Evolutionary conservation across 2,113 vertebrate genomes (phyloP), one percentile per base, ranked within the genome.

Genomic region (Bambusicola thoracicus): DNA sequence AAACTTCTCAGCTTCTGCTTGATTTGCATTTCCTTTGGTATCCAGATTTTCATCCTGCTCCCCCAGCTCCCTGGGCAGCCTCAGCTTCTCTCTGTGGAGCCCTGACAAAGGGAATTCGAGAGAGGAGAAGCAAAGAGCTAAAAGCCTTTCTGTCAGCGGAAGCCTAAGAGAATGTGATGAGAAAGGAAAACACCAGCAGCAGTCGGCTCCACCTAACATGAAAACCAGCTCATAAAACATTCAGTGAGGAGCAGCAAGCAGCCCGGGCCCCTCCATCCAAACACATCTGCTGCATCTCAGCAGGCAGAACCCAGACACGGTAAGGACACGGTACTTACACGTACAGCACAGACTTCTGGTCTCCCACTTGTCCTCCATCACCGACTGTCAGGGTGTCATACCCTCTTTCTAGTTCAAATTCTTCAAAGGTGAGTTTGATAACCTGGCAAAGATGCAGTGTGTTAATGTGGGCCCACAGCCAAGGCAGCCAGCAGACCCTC

Each of bases 361-460:
- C 99, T 34, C 99, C 99, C 7, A 99, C 98, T 94, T 99, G 97
- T 29, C 99, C 98, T 14, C 99, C 99, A 6, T 99, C 99, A 68
- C 99, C 99, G 30, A 99, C 98, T 0, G 99, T 99, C 91, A 99
- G 97, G 1, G 99, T 99, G 97, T 99, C 99, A n/a, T 99, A 99
- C 90, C 99, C 99, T 85, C 99, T 98, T 94, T 99, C 99, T 97
- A 99, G 97, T 95, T 99, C 99, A 93, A 99, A 99, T 75, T 99
- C 99, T 97, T 99, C 99, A 94, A 99, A 99, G 92, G 98, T 99
- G 79, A 99, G 98, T 96, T 99, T 99, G 98, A 99, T 99, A 95
- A 99, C 99, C 99, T 99, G 91, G 85, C 90, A 90, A 89, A 85
- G 78, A 97, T 27, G 55, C 51, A 92, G 56, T 27, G 8, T 1